Base-by-base conservation (phyloP, 2,797 vertebrate genomes). In the Sebastes hubbsi region DNA sequence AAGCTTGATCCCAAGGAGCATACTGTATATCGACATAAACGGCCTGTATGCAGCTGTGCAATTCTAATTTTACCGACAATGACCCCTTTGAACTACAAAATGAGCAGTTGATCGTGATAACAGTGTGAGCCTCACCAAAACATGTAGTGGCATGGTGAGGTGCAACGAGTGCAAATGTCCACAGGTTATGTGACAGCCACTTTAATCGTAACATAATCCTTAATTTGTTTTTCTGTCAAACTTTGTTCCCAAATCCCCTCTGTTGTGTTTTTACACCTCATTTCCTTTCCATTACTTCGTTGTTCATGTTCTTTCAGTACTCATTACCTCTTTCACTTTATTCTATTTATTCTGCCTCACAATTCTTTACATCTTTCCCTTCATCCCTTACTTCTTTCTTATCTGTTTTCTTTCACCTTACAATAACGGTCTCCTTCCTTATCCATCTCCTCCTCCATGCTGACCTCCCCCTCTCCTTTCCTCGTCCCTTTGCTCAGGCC, bases 401-500 rank as follows among this genome's bases (percentile, higher is more conserved):
- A 25, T 6, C 36, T 5, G 34, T 55, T 27, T 27, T 36, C 6
- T 61, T 34, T 25, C 6, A 10, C 25, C 11, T 24, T 34, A 2
- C 32, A 56, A 56, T 32, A 6, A 42, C 49, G 10, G n/a, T 42
- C 22, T 29, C n/a, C 12, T 22, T 56, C 54, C 29, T 56, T 16
- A 24, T 36, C 2, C 25, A 5, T 12, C 13, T 22, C 16, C 6
- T 34, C 14, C 10, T n/a, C 27, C 34, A 5, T 34, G 0, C 49
- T 59, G 36, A 29, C 29, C 4, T 3, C 11, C 10, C 13, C 16
- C 46, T 24, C 13, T 52, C 24, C 38, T 55, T 25, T 56, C 0
- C 0, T 13, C 13, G 0, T 38, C 13, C 3, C 0, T 78, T 13
- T n/a, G 77, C 66, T 64, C 91, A 99, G 98, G 97, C 98, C 0